phyloP scores from a whole-genome alignment of 1,140 invertebrate genomes.

The Diabrotica undecimpunctata region DNA sequence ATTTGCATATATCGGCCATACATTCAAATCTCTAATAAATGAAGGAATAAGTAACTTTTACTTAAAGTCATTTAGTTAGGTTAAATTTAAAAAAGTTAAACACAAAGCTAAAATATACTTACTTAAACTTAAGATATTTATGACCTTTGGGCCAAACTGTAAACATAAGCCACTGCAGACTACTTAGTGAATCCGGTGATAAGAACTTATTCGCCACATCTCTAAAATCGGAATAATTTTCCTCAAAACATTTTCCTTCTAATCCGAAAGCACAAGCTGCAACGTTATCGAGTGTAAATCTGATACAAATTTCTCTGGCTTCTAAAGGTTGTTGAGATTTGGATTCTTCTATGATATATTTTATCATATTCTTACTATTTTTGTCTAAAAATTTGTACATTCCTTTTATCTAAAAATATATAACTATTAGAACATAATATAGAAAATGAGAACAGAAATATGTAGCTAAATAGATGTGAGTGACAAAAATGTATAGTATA shows the following conservation, averaged over 20 bases:
- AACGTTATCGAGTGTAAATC: constrained; percentile 52
- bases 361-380: constrained; percentile 33
- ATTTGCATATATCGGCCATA: no score
- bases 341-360: constrained; percentile 3
- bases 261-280: constrained; percentile 51
- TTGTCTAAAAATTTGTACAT: constrained; percentile 39
- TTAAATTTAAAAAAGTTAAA: no score
- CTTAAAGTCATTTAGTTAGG: no score
- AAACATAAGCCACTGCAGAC: constrained; percentile 21
- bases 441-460: no score
- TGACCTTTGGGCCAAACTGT: constrained; percentile 27
- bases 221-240: constrained; percentile 48
- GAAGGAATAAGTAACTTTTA: no score
- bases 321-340: constrained; percentile 28
- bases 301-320: constrained; percentile 41
- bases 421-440: no score
- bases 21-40: no score
- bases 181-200: constrained; percentile 6
- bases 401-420: constrained; percentile 27
- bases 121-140: constrained; percentile 35
- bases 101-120: constrained; percentile 19
- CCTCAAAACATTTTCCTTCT: constrained; percentile 44
- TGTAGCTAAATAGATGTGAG: no score
- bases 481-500: no score
- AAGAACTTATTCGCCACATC: constrained; percentile 43